These are phyloP conservation scores for Drosophila incognita DNA, from an alignment of 2,888 invertebrate genomes.

Conservation along the genomic window DNA sequence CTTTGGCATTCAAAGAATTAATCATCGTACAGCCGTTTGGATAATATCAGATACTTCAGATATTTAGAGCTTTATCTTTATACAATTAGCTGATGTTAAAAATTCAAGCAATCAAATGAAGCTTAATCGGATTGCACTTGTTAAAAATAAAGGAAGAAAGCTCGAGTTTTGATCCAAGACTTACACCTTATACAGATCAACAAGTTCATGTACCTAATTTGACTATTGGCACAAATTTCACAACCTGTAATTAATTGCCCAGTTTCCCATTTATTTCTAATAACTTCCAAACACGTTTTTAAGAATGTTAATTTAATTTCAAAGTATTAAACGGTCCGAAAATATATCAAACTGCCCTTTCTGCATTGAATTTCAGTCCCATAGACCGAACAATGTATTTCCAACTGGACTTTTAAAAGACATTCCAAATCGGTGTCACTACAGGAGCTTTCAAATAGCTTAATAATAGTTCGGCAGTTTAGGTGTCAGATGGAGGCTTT, in stretches of 20 bases:
- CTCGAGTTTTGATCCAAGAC: not conserved
- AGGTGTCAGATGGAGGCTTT: constrained; percentile 1
- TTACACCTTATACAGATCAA: not conserved
- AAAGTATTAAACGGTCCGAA: not conserved
- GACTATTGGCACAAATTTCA: not conserved
- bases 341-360: not conserved
- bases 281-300: not conserved
- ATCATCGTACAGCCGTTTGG: not conserved
- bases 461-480: not conserved
- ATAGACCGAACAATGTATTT: not conserved
- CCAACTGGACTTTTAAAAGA: not conserved
- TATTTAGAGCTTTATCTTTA: not conserved
- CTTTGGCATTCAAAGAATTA: not conserved
- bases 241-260: not conserved
- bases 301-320: not conserved
- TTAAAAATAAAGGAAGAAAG: not conserved
- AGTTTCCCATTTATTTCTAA: not conserved
- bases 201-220: not conserved
- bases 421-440: not conserved
- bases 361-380: not conserved
- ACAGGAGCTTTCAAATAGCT: not conserved
- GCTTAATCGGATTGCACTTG: not conserved
- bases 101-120: not conserved
- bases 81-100: not conserved
- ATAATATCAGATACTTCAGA: not conserved